Conservation (phyloP, 2,888 invertebrate genomes). For the Isotomurus palustris region DNA sequence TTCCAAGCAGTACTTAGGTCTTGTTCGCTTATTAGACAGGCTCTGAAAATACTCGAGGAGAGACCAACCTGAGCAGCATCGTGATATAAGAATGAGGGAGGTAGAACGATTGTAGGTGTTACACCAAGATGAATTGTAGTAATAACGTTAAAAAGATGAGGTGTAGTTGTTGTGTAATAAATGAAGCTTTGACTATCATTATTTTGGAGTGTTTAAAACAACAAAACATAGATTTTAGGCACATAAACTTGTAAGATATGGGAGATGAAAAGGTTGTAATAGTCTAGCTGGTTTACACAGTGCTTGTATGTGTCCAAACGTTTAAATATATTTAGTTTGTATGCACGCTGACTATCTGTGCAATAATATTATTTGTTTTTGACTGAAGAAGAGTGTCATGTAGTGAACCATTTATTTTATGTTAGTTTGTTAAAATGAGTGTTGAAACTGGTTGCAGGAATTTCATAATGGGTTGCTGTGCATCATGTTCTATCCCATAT, state of each 20-base stretch:
- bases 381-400: neutral
- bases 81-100: neutral
- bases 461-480: slow-evolving; percentile 12
- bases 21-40: too few relatives aligned
- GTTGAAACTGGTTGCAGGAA: slow-evolving; percentile 32
- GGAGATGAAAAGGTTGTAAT: too few relatives aligned
- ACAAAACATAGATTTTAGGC: slow-evolving; percentile 1
- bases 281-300: too few relatives aligned
- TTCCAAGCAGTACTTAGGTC: too few relatives aligned
- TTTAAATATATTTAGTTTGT: too few relatives aligned
- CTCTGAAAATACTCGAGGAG: too few relatives aligned
- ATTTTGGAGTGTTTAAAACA: neutral
- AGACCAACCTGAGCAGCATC: too few relatives aligned
- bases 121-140: neutral
- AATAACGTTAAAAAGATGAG: neutral
- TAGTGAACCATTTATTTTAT: slow-evolving; percentile 2
- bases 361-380: neutral
- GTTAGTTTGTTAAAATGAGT: slow-evolving; percentile 18
- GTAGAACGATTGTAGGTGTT: neutral
- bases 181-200: neutral
- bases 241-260: too few relatives aligned
- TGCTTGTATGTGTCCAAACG: too few relatives aligned
- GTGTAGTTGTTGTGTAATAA: slow-evolving; percentile 2
- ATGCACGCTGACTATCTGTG: too few relatives aligned
- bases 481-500: too few relatives aligned